Base-by-base conservation (phyloP, 2,888 invertebrate genomes). In the Drosophila demipolita region DNA sequence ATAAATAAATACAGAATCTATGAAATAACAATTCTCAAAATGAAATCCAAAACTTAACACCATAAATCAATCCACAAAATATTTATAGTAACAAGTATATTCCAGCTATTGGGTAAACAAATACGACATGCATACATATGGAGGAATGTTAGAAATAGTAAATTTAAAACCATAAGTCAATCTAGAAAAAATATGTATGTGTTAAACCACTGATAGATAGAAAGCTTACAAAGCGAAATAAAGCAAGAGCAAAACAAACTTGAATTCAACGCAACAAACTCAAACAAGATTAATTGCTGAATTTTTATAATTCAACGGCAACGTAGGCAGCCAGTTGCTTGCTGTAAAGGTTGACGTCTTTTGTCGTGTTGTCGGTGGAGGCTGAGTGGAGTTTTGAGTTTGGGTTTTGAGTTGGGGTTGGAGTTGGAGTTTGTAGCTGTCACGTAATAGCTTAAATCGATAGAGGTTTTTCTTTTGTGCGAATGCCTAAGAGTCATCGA, bases 251-350 rank as follows among this genome's bases (percentile, higher is more conserved):
- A 61, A 73, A 71, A 33, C 58, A 48, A 69, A 60, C 65, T 78
- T 66, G 55, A 64, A 78, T n/a, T 55, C 54, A 42, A 65, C 35
- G 66, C 69, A 60, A 66, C 45, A 48, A 63, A 73, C 59, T 59
- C 61, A 63, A 78, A 87, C 57, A 82, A 84, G 82, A 84, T 89
- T 87, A 89, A 87, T 89, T 78, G 87, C 89, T 73, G 67, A 72
- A 78, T 77, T 84, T 75, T 84, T 81, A 78, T 69, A 78, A 80
- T 58, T 64, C 73, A 78, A 78, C 71, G 78, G 78, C 64, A 81
- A 75, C 68, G 82, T 78, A 84, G 82, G 82, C 58, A 62, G 83
- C 15, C 45, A 45, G 23, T 45, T 45, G 45, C 45, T 64, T 45
- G 40, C 63, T 83, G 66, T 55, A 62, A 61, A 61, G 59, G 72